These are phyloP conservation scores for Stenodera caucasica DNA, from an alignment of 2,888 invertebrate species.

Conservation along the genomic window DNA sequence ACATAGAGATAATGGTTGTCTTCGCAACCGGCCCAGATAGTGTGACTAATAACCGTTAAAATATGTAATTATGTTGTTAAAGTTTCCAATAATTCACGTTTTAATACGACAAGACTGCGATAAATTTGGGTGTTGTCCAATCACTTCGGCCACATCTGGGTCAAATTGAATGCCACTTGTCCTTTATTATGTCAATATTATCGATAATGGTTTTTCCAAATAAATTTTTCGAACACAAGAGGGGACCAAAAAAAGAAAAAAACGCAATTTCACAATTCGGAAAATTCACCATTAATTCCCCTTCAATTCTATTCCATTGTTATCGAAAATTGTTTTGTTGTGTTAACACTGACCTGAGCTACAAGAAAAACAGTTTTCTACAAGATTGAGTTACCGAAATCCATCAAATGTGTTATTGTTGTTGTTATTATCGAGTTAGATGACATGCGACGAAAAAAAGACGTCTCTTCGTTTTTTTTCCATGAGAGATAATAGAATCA, in stretches of 20 bases:
- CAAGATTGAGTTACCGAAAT: not conserved
- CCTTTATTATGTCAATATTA: too few species aligned
- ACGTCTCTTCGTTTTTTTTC: too few species aligned
- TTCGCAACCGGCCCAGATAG: too few species aligned
- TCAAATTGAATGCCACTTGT: slow-evolving; percentile 4
- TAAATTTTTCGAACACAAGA: too few species aligned
- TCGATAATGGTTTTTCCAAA: not conserved
- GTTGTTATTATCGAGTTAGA: not conserved
- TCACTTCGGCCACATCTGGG: not conserved
- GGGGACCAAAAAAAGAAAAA: too few species aligned
- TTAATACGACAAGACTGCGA: not conserved
- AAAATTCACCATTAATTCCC: too few species aligned
- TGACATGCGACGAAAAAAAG: too few species aligned
- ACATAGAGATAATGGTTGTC: too few species aligned
- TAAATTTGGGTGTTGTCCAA: slow-evolving; percentile 7
- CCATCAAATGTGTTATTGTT: not conserved
- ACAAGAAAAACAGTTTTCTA: slow-evolving; percentile 11
- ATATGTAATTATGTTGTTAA: not conserved
- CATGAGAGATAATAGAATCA: too few species aligned
- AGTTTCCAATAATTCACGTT: not conserved
- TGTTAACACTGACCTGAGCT: slow-evolving; percentile 10
- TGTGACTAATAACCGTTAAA: not conserved
- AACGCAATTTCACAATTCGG: too few species aligned
- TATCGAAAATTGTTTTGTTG: not conserved
- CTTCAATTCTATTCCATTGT: not conserved